Percentiles rank a stretch among this genome's conserved stretches.
Conservation (phyloP, 2,797 vertebrate genomes). For the Eulemur coronatus region DNA sequence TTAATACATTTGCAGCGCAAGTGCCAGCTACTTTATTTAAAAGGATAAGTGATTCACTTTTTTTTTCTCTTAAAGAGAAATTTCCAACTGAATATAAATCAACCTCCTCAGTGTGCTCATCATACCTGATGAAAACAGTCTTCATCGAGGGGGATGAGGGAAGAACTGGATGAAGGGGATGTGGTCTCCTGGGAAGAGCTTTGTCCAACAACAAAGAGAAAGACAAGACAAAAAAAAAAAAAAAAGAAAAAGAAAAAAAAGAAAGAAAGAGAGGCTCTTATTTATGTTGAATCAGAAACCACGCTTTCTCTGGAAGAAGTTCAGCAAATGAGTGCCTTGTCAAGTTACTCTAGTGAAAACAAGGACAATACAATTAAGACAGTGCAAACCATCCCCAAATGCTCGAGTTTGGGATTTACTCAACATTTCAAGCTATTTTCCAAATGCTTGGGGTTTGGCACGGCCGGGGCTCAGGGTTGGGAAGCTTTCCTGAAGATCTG, state of each 20-base stretch:
- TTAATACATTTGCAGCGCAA: conserved; percentile 78
- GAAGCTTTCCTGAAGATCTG: conserved; percentile 50
- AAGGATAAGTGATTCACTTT: neutral
- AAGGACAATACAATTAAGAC: conserved; percentile 27
- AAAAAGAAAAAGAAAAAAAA: too few species aligned
- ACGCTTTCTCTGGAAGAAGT: conserved; percentile 14
- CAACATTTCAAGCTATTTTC: conserved; percentile 60
- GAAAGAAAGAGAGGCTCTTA: neutral
- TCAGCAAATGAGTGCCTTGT: neutral
- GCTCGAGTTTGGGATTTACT: conserved; percentile 13
- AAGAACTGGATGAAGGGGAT: neutral
- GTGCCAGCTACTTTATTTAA: conserved; percentile 78
- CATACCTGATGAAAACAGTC: conserved; percentile 64
- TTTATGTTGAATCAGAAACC: conserved; percentile 31
- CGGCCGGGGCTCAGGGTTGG: neutral
- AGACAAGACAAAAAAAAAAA: neutral
- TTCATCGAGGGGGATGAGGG: neutral
- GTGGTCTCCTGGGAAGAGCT: conserved; percentile 8
- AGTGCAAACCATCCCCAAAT: conserved; percentile 1
- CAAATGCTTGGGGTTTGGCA: conserved; percentile 60
- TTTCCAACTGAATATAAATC: conserved; percentile 65
- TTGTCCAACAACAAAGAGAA: neutral
- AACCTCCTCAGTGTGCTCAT: conserved; percentile 41
- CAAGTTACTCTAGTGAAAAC: conserved; percentile 38
- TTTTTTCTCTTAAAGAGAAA: conserved; percentile 44